phyloP scores from a whole-genome alignment of 2,888 invertebrate genomes.

The Ypsolopha sequella region DNA sequence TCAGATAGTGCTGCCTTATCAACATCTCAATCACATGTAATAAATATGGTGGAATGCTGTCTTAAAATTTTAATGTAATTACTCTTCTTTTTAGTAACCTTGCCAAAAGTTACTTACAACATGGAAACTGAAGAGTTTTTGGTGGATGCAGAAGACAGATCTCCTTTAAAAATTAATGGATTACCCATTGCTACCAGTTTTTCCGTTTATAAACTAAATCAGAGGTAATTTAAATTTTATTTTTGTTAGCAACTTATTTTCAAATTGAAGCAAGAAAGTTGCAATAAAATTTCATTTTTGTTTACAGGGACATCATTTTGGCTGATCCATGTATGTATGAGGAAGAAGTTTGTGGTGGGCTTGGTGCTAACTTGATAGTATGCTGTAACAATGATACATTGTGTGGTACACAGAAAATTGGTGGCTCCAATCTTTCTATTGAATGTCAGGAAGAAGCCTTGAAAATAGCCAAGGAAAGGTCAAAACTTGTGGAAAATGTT shows the following conservation, averaged over 20 bases:
- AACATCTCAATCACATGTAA: too few relatives aligned
- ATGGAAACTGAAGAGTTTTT: slow-evolving; percentile 75
- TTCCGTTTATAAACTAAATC: slow-evolving; percentile 78
- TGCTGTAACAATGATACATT: slow-evolving; percentile 74
- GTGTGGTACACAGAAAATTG: slow-evolving; percentile 81
- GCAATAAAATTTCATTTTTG: slow-evolving; percentile 14
- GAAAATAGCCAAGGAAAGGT: slow-evolving; percentile 70
- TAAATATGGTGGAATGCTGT: slow-evolving; percentile 12
- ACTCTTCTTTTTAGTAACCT: slow-evolving; percentile 63
- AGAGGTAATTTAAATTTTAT: slow-evolving; percentile 25
- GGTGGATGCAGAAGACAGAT: slow-evolving; percentile 69
- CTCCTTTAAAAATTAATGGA: slow-evolving; percentile 66
- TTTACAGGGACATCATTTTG: slow-evolving; percentile 74
- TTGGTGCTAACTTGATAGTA: slow-evolving; percentile 72
- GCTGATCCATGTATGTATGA: slow-evolving; percentile 89
- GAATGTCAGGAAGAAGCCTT: slow-evolving; percentile 72
- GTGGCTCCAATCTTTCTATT: slow-evolving; percentile 74
- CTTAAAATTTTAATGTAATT: not conserved
- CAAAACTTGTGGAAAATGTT: slow-evolving; percentile 58
- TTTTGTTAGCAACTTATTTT: not conserved
- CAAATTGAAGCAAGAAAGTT: too few relatives aligned
- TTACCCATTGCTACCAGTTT: slow-evolving; percentile 81
- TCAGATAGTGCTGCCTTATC: too few relatives aligned
- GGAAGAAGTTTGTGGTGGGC: slow-evolving; percentile 79
- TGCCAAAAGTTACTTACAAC: slow-evolving; percentile 79